Conservation (phyloP, 2,113 vertebrate genomes). For the Mobula hypostoma region DNA sequence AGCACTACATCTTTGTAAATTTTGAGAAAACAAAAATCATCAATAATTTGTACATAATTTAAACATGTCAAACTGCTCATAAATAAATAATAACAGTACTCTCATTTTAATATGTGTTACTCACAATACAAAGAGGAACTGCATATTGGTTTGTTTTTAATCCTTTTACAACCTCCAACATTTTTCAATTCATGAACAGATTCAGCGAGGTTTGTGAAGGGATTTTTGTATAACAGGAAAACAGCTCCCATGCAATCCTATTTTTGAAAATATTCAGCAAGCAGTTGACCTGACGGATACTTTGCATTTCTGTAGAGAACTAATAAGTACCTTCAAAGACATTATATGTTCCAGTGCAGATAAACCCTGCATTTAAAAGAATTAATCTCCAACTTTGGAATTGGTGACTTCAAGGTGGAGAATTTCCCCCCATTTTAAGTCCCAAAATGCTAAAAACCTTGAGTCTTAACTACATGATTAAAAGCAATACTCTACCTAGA, state of each 20-base stretch:
- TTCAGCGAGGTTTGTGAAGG: slow-evolving; percentile 17
- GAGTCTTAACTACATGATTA: slow-evolving; percentile 20
- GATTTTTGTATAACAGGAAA: slow-evolving; percentile 9
- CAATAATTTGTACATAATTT: slow-evolving; percentile 35
- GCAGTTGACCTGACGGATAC: slow-evolving; percentile 20
- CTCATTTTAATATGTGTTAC: slow-evolving; percentile 12
- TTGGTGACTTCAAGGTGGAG: slow-evolving; percentile 36
- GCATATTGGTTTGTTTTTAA: not conserved
- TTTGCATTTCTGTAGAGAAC: slow-evolving; percentile 29
- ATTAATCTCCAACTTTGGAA: slow-evolving; percentile 35
- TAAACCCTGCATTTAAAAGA: slow-evolving; percentile 10
- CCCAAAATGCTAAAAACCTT: slow-evolving; percentile 24
- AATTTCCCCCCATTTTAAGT: not conserved
- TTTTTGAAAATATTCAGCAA: slow-evolving; percentile 33
- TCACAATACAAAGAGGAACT: not conserved
- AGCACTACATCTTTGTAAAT: slow-evolving; percentile 19
- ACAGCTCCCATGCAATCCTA: not conserved
- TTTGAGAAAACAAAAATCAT: slow-evolving; percentile 31
- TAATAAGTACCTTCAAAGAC: slow-evolving; percentile 27
- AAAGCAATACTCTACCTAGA: slow-evolving; percentile 7
- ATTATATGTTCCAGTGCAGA: slow-evolving; percentile 23
- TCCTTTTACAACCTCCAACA: not conserved
- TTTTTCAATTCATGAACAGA: slow-evolving; percentile 17
- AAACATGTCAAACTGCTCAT: slow-evolving; percentile 34
- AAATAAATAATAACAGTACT: slow-evolving; percentile 21